Percentiles rank a stretch among this genome's conserved stretches.
Evolutionary conservation across 2,888 invertebrate genomes (phyloP).

Genomic region (Apodemia duryi): DNA sequence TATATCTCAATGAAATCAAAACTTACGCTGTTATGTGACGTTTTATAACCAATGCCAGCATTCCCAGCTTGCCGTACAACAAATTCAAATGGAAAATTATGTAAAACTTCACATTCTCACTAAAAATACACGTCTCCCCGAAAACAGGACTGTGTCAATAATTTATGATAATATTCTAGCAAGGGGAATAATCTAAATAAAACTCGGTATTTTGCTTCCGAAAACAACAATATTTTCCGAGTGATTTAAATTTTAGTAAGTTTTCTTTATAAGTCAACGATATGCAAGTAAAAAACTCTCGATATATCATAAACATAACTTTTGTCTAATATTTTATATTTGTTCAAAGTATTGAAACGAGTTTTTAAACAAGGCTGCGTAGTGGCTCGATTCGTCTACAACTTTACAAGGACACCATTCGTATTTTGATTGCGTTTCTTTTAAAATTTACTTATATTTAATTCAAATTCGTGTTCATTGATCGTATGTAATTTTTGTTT

Average conservation of each 20-base stretch:
- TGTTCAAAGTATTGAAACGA: constrained; percentile 26
- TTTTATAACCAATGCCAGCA: background rate
- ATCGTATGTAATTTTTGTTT: constrained; percentile 24
- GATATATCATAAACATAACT: background rate
- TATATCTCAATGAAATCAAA: background rate
- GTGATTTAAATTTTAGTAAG: constrained; percentile 4
- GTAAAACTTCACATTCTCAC: background rate
- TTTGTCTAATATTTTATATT: constrained; percentile 22
- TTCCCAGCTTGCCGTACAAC: background rate
- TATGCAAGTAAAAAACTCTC: constrained; percentile 6
- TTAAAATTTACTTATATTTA: constrained; percentile 34
- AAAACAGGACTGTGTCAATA: constrained; percentile 8
- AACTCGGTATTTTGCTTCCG: background rate
- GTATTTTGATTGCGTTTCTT: constrained; percentile 38
- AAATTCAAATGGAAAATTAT: background rate
- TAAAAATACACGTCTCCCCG: constrained; percentile 5
- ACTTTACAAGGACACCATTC: constrained; percentile 35
- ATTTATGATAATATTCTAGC: constrained; percentile 8
- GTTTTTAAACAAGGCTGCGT: constrained; percentile 26
- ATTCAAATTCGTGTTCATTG: constrained; percentile 28
- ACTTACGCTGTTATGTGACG: background rate
- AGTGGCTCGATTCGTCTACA: constrained; percentile 25
- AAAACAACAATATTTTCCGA: background rate
- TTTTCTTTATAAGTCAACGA: constrained; percentile 1
- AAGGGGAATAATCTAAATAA: constrained; percentile 9